Conservation (phyloP, 2,888 invertebrate species). For the Epicampocera succincta region DNA sequence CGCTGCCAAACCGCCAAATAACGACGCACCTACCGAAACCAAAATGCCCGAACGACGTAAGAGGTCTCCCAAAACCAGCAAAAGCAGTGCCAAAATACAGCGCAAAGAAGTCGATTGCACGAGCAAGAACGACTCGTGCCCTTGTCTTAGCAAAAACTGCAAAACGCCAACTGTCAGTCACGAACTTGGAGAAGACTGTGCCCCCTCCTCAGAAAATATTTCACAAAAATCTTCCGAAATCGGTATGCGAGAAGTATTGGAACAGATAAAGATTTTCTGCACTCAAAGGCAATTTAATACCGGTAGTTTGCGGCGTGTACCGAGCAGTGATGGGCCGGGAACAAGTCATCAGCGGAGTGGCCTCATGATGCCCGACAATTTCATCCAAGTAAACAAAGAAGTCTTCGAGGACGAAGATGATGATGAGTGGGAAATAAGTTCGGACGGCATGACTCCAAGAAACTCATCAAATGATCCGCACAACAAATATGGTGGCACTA, state of each 20-base stretch:
- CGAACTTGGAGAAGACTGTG: conserved; percentile 33
- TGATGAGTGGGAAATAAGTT: conserved; percentile 74
- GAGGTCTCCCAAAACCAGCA: conserved; percentile 22
- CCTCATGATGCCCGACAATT: conserved; percentile 46
- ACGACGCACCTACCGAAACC: neutral
- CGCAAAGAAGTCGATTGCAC: conserved; percentile 54
- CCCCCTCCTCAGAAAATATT: conserved; percentile 72
- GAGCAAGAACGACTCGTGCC: conserved; percentile 65
- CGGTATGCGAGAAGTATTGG: conserved; percentile 76
- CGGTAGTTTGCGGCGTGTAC: conserved; percentile 71
- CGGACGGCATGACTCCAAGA: conserved; percentile 75
- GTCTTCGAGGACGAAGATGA: conserved; percentile 70
- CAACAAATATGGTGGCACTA: conserved; percentile 65
- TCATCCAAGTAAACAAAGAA: conserved; percentile 63
- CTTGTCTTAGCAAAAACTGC: conserved; percentile 68
- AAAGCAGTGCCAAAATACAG: conserved; percentile 9
- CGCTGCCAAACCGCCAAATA: neutral
- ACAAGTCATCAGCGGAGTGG: neutral
- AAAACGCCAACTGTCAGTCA: neutral
- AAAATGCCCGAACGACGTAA: conserved; percentile 12
- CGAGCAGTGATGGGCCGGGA: neutral
- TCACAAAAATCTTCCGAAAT: conserved; percentile 76
- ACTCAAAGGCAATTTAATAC: conserved; percentile 72
- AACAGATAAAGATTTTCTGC: conserved; percentile 76
- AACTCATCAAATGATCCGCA: conserved; percentile 70